Conservation (phyloP, 2,113 vertebrate species). For the Dromaius novaehollandiae region DNA sequence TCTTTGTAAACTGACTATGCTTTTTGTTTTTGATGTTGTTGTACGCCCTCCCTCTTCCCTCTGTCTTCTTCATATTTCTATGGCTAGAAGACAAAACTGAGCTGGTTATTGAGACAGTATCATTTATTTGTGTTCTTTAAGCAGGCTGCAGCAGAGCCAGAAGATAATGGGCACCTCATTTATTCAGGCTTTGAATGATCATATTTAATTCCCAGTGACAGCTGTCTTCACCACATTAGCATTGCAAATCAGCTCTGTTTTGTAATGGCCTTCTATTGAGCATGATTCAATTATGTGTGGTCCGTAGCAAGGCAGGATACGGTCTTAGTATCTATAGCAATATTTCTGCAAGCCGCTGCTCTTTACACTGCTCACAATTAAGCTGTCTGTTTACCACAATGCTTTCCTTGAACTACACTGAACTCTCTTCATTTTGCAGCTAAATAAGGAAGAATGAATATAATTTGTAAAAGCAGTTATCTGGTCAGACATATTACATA, state of each 20-base stretch:
- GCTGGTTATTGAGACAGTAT: conserved; percentile 80
- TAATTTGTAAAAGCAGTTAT: conserved; percentile 78
- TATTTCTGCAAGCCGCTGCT: conserved; percentile 84
- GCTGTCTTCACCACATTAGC: conserved; percentile 84
- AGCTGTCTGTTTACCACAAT: conserved; percentile 81
- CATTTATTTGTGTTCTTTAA: conserved; percentile 83
- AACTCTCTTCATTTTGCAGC: conserved; percentile 78
- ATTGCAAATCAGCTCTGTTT: conserved; percentile 85
- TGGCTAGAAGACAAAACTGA: conserved; percentile 78
- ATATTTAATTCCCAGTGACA: conserved; percentile 87
- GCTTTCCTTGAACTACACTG: conserved; percentile 83
- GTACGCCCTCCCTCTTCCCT: conserved; percentile 57
- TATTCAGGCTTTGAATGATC: conserved; percentile 86
- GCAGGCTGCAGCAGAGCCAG: conserved; percentile 82
- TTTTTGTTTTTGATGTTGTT: conserved; percentile 66
- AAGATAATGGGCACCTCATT: conserved; percentile 87
- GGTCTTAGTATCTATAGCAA: conserved; percentile 81
- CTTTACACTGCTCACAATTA: conserved; percentile 84
- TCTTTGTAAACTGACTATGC: conserved; percentile 68
- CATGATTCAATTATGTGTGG: conserved; percentile 86
- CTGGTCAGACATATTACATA: conserved; percentile 68
- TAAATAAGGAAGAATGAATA: conserved; percentile 81
- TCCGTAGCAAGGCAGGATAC: conserved; percentile 76
- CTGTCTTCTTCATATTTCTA: conserved; percentile 75
- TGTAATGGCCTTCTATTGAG: conserved; percentile 85